Evolutionary conservation across 2,888 invertebrate genomes (phyloP).

Genomic region (Parthenolecanium corni): DNA sequence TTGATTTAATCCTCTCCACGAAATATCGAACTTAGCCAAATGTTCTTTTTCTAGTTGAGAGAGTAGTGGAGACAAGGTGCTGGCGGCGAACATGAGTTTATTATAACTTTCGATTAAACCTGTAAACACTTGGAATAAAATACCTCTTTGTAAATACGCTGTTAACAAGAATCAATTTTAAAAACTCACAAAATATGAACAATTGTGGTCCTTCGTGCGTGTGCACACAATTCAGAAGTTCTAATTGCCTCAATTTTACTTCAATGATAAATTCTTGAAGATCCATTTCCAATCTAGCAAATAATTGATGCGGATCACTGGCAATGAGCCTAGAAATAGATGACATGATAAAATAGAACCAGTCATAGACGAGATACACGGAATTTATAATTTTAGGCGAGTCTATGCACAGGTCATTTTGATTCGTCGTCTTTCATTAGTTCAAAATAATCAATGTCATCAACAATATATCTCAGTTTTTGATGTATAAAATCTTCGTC

Average conservation of each 20-base stretch:
- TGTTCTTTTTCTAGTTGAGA: conserved; percentile 49
- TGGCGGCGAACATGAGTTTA: conserved; percentile 49
- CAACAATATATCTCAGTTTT: no score
- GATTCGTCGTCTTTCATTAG: background rate
- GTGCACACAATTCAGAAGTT: conserved; percentile 40
- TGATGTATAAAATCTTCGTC: no score
- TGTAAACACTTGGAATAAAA: no score
- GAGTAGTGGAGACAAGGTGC: conserved; percentile 47
- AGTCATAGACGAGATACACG: background rate
- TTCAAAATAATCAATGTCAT: background rate
- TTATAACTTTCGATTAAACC: conserved; percentile 52
- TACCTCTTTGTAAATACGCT: conserved; percentile 15
- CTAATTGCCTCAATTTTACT: conserved; percentile 48
- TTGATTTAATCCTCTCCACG: conserved; percentile 56
- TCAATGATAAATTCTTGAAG: conserved; percentile 53
- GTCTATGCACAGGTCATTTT: background rate
- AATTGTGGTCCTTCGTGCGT: conserved; percentile 16
- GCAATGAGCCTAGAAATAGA: conserved; percentile 29
- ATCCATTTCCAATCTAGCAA: conserved; percentile 50
- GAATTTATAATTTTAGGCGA: background rate
- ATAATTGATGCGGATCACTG: conserved; percentile 52
- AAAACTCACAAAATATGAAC: conserved; percentile 21
- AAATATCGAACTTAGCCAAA: conserved; percentile 50
- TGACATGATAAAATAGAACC: background rate
- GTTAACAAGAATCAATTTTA: background rate